Conservation (phyloP, 2,797 vertebrate species). For the Hyperoplus lanceolatus region DNA sequence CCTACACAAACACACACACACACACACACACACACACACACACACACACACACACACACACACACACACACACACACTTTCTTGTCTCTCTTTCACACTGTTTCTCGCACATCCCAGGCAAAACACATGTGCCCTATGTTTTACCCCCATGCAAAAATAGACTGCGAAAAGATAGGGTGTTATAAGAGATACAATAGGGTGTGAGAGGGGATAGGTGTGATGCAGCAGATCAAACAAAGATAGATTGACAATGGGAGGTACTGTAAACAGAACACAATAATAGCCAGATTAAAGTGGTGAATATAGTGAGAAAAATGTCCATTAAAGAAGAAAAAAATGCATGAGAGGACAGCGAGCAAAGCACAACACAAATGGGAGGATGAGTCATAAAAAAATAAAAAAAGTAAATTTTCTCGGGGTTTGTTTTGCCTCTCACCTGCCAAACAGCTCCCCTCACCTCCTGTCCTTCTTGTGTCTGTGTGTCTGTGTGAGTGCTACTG, state of each 20-base stretch:
- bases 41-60: slow-evolving; percentile 17
- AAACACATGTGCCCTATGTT: slow-evolving; percentile 56
- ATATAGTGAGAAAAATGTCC: slow-evolving; percentile 7
- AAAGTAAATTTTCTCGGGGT: slow-evolving; percentile 19
- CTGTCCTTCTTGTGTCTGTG: slow-evolving; percentile 61
- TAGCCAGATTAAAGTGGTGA: slow-evolving; percentile 8
- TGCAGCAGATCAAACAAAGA: slow-evolving; percentile 12
- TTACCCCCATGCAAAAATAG: slow-evolving; percentile 50
- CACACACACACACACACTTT: slow-evolving; percentile 20
- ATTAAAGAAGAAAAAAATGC: neutral
- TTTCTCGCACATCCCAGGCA: slow-evolving; percentile 54
- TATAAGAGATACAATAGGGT: slow-evolving; percentile 15
- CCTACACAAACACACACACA: slow-evolving; percentile 10
- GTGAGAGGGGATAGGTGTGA: slow-evolving; percentile 33
- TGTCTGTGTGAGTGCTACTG: slow-evolving; percentile 54
- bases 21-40: slow-evolving; percentile 19
- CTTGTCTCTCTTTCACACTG: slow-evolving; percentile 54
- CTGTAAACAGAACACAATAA: slow-evolving; percentile 30
- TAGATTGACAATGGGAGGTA: slow-evolving; percentile 11
- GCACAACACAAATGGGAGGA: slow-evolving; percentile 18
- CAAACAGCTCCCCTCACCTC: slow-evolving; percentile 65
- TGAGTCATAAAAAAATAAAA: slow-evolving; percentile 29
- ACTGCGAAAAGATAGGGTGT: slow-evolving; percentile 22
- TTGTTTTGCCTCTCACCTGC: slow-evolving; percentile 71
- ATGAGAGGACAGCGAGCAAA: neutral